Evolutionary conservation across 2,888 invertebrate genomes (phyloP).

Genomic region (Caenorhabditis zanzibari): DNA sequence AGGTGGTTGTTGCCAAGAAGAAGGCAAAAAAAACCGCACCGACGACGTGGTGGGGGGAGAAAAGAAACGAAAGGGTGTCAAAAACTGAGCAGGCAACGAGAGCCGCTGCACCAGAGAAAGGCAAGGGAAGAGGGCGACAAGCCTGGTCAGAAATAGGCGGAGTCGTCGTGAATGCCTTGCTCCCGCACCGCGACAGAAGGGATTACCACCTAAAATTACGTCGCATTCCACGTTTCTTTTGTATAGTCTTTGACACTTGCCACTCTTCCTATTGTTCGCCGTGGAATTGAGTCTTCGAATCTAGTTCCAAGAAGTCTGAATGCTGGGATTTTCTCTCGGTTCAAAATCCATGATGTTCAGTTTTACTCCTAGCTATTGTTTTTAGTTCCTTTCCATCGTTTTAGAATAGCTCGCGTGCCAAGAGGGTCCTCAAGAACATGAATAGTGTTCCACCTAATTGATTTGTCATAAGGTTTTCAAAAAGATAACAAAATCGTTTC

Average conservation of each 20-base stretch:
- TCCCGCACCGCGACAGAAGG: slow-evolving; percentile 13
- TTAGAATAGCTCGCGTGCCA: slow-evolving; percentile 1
- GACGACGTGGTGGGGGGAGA: not conserved
- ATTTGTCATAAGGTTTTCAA: too few relatives aligned
- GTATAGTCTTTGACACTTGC: slow-evolving; percentile 11
- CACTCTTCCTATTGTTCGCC: slow-evolving; percentile 10
- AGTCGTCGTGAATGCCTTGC: slow-evolving; percentile 1
- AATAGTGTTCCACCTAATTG: not conserved
- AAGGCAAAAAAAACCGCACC: not conserved
- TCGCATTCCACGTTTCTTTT: slow-evolving; percentile 27
- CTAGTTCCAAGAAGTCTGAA: not conserved
- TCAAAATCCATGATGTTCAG: not conserved
- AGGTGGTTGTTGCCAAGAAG: slow-evolving; percentile 17
- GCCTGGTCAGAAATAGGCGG: slow-evolving; percentile 57
- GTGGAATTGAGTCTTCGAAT: not conserved
- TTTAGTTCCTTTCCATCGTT: not conserved
- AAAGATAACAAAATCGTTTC: too few relatives aligned
- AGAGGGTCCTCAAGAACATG: slow-evolving; percentile 10
- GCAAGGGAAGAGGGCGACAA: slow-evolving; percentile 26
- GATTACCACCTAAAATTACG: slow-evolving; percentile 56
- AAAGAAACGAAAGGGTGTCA: slow-evolving; percentile 52
- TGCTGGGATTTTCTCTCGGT: too few relatives aligned
- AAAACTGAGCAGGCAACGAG: slow-evolving; percentile 64
- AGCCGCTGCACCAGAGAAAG: slow-evolving; percentile 37
- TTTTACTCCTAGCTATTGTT: not conserved